Evolutionary conservation across 2,797 vertebrate species (phyloP), one percentile per base, ranked within the genome.

Genomic region (Enteromius afrohamiltoni): DNA sequence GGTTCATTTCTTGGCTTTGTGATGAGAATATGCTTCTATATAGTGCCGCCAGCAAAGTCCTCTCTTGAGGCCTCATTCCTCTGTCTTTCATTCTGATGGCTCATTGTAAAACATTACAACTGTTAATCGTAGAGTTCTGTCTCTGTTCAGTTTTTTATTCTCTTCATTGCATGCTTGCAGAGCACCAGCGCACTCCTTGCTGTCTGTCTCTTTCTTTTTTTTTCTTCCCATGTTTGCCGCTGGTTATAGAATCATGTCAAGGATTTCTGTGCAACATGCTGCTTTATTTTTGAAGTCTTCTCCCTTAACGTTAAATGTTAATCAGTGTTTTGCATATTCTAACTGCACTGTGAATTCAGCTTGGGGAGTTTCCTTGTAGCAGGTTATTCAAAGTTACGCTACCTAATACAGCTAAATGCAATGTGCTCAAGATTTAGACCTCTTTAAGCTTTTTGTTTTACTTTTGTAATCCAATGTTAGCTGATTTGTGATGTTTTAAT

Each of bases 241-340:
- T 6, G 53, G 74, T 77, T 55, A 77, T 42, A 42, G 53, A 77
- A 26, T 26, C 74, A 62, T 77, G 53, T 62, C 74, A 80, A 77
- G 83, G 77, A 80, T 58, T 76, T 82, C 10, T 42, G 26, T 74
- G 47, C 65, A 37, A 29, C 42, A 34, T 23, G 11, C 26, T 58
- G 60, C 37, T 53, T 23, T 74, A 51, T 34, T 82, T 40, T 26
- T 53, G 55, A 60, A 40, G 47, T 78, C 21, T 19, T 82, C 17
- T 37, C 23, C 58, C 21, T 64, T 23, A 82, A 70, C 4, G 1
- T 23, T 34, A 64, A 77, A 45, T 23, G 64, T 75, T 71, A 47
- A 77, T 62, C 21, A 77, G 64, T 69, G 67, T 29, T 83, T 70
- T 83, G 64, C 64, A 83, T 70, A n/a, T 45, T 53, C 17, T 2